A percentile compares a stretch with the other conserved stretches of the same genome.
phyloP scores from a whole-genome alignment of 2,888 invertebrate genomes.

The Caenorhabditis angaria region DNA sequence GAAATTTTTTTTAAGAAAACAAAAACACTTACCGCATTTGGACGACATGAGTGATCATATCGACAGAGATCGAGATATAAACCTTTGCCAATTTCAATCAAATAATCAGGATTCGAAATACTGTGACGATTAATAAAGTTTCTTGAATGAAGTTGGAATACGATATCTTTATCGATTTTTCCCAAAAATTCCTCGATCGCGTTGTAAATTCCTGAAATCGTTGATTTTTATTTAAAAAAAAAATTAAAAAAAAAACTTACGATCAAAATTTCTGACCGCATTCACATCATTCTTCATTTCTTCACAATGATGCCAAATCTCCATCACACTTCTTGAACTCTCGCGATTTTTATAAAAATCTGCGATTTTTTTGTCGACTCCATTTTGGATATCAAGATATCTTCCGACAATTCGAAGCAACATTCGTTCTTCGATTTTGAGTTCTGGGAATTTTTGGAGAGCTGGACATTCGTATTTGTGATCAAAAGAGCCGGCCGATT shows the following conservation, averaged over 20 bases:
- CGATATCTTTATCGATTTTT: slow-evolving; percentile 57
- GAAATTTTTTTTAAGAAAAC: neutral
- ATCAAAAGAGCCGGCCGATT: slow-evolving; percentile 66
- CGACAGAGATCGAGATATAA: slow-evolving; percentile 71
- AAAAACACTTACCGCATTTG: slow-evolving; percentile 59
- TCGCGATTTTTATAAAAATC: slow-evolving; percentile 66
- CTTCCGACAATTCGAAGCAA: slow-evolving; percentile 67
- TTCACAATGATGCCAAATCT: slow-evolving; percentile 68
- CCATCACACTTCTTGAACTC: slow-evolving; percentile 65
- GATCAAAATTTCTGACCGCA: slow-evolving; percentile 64
- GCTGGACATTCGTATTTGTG: slow-evolving; percentile 71
- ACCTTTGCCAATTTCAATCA: slow-evolving; percentile 71
- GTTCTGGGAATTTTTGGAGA: slow-evolving; percentile 49
- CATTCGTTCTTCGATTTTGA: slow-evolving; percentile 66
- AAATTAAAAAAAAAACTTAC: slow-evolving; percentile 25
- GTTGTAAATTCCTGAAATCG: slow-evolving; percentile 61
- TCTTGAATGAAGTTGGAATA: slow-evolving; percentile 71
- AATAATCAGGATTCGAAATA: slow-evolving; percentile 67
- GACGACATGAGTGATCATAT: slow-evolving; percentile 71
- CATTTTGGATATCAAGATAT: slow-evolving; percentile 62
- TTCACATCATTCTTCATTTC: slow-evolving; percentile 62
- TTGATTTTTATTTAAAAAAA: neutral
- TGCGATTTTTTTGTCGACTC: slow-evolving; percentile 59
- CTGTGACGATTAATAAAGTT: slow-evolving; percentile 72
- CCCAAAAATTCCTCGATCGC: slow-evolving; percentile 59